These are phyloP conservation scores for Hypomesus transpacificus DNA, from an alignment of 2,113 vertebrate species.

Conservation along the genomic window DNA sequence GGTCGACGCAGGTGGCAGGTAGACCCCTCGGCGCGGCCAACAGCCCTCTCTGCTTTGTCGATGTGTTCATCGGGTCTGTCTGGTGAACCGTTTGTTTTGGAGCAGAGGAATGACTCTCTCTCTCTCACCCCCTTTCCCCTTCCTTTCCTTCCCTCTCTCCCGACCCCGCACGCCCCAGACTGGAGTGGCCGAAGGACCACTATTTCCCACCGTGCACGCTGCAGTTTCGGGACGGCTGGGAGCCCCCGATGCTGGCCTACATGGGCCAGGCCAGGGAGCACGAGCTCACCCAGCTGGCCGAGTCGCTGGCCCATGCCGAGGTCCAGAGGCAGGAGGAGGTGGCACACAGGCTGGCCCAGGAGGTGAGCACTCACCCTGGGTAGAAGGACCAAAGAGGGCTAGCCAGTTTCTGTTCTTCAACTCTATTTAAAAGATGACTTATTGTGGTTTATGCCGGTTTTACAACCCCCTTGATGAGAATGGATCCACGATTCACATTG, in stretches of 20 bases:
- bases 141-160: not conserved
- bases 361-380: slow-evolving; percentile 64
- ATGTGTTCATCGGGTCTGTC: no score
- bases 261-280: slow-evolving; percentile 70
- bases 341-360: slow-evolving; percentile 60
- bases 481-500: no score
- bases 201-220: slow-evolving; percentile 82
- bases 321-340: slow-evolving; percentile 74
- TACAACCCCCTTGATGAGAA: no score
- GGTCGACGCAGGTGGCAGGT: not conserved
- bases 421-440: no score
- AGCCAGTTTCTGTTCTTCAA: not conserved
- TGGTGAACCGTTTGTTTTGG: no score
- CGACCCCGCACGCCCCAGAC: slow-evolving; percentile 57
- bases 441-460: no score
- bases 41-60: no score
- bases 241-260: slow-evolving; percentile 77
- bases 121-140: not conserved
- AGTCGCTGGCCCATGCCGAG: slow-evolving; percentile 72
- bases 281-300: slow-evolving; percentile 75
- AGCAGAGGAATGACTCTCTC: not conserved
- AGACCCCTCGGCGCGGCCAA: no score
- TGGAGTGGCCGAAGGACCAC: slow-evolving; percentile 93
- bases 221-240: slow-evolving; percentile 88
- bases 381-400: not conserved